These are phyloP conservation scores for Periophthalmodon schlosseri DNA, from an alignment of 2,113 vertebrate species.

Conservation along the genomic window DNA sequence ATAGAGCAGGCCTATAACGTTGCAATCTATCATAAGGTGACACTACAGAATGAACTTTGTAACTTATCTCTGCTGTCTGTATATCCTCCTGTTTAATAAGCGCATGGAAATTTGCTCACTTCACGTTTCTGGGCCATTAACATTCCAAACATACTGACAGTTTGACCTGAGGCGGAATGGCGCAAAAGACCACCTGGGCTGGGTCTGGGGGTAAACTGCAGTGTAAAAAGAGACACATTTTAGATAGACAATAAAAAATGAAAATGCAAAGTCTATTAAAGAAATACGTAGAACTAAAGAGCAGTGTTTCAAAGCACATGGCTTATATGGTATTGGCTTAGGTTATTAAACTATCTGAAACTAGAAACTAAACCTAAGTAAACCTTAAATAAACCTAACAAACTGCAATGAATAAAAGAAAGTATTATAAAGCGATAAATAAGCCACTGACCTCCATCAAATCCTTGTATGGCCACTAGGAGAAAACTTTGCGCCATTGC, in stretches of 20 bases:
- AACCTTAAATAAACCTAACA: not conserved
- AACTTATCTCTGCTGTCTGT: too few species aligned
- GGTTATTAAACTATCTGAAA: not conserved
- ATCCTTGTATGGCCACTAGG: not conserved
- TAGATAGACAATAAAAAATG: not conserved
- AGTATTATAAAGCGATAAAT: too few species aligned
- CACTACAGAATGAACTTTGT: too few species aligned
- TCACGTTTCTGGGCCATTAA: not conserved
- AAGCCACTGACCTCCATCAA: not conserved
- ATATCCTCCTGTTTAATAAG: too few species aligned
- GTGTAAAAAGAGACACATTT: too few species aligned
- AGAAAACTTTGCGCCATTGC: constrained; percentile 14
- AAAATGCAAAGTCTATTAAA: not conserved
- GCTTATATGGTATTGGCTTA: not conserved
- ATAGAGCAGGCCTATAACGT: too few species aligned
- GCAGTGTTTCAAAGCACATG: not conserved
- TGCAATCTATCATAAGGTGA: too few species aligned
- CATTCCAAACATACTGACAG: not conserved
- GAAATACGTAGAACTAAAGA: not conserved
- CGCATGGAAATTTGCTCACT: too few species aligned
- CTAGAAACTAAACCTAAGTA: not conserved
- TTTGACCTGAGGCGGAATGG: not conserved
- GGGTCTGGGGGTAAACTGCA: too few species aligned
- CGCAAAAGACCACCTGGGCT: too few species aligned
- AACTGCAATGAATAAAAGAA: not conserved